These are phyloP conservation scores for Diorhabda elongata DNA, from an alignment of 1,140 invertebrate species.

Conservation along the genomic window DNA sequence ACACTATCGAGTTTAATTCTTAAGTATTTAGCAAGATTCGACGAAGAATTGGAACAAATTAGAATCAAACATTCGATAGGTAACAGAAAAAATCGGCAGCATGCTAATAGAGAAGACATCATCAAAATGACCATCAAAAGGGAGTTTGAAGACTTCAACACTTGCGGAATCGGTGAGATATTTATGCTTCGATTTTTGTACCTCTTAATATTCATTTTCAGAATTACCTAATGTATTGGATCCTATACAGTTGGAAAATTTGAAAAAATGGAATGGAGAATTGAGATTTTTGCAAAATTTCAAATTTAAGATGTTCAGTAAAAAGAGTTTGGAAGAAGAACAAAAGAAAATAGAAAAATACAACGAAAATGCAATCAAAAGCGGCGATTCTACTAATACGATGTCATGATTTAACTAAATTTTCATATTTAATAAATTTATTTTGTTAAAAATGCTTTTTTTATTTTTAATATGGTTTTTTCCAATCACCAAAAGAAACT, in stretches of 20 bases:
- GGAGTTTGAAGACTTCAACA: slow-evolving; percentile 66
- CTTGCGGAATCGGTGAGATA: slow-evolving; percentile 63
- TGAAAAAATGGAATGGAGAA: slow-evolving; percentile 66
- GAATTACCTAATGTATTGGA: slow-evolving; percentile 65
- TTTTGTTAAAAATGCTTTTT: too few species aligned
- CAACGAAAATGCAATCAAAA: too few species aligned
- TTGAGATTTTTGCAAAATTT: slow-evolving; percentile 62
- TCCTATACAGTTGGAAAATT: slow-evolving; percentile 52
- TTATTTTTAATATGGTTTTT: too few species aligned
- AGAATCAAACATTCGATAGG: slow-evolving; percentile 68
- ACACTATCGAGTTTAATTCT: slow-evolving; percentile 57
- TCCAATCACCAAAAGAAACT: too few species aligned
- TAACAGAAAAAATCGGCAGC: slow-evolving; percentile 64
- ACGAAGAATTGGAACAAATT: slow-evolving; percentile 75
- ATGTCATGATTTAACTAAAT: too few species aligned
- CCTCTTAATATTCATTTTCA: slow-evolving; percentile 38
- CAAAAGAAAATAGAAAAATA: slow-evolving; percentile 11
- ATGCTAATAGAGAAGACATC: slow-evolving; percentile 69
- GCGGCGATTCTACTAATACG: too few species aligned
- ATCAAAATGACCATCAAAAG: slow-evolving; percentile 66
- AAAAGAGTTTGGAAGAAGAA: slow-evolving; percentile 21
- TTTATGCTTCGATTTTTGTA: not conserved
- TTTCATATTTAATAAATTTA: too few species aligned
- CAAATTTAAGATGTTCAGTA: slow-evolving; percentile 55
- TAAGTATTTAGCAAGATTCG: slow-evolving; percentile 58